These are phyloP conservation scores for Chrysochloris asiatica DNA, from an alignment of 2,113 vertebrate genomes.

Conservation along the genomic window DNA sequence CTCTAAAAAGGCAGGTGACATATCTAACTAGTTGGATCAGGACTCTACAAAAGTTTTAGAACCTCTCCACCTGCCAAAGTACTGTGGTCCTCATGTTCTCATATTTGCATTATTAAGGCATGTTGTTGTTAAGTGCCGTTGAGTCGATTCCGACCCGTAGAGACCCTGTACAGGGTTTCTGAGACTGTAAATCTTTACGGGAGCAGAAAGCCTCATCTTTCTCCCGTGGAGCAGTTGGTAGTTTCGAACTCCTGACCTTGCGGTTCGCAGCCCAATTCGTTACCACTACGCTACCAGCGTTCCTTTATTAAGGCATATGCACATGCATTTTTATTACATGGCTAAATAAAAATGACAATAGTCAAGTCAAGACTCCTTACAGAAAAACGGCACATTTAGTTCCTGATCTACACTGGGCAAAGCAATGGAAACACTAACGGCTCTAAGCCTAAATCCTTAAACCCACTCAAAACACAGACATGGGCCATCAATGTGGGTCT, in stretches of 20 bases:
- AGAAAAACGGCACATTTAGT: slow-evolving; percentile 51
- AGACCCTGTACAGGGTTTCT: too few relatives aligned
- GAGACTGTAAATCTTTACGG: too few relatives aligned
- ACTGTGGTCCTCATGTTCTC: slow-evolving; percentile 11
- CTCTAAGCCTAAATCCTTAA: slow-evolving; percentile 26
- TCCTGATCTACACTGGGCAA: slow-evolving; percentile 50
- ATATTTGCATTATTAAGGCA: slow-evolving; percentile 23
- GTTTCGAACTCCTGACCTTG: too few relatives aligned
- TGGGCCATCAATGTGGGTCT: neutral
- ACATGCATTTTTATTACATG: slow-evolving; percentile 68
- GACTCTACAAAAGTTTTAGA: slow-evolving; percentile 17
- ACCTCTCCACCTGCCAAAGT: slow-evolving; percentile 23
- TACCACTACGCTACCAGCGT: too few relatives aligned
- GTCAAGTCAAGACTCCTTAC: slow-evolving; percentile 37
- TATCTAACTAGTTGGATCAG: slow-evolving; percentile 53
- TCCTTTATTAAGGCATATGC: too few relatives aligned
- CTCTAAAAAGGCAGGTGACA: slow-evolving; percentile 46
- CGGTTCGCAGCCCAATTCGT: too few relatives aligned
- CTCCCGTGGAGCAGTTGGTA: too few relatives aligned
- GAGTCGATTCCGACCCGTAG: too few relatives aligned
- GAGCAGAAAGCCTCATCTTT: too few relatives aligned
- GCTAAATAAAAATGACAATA: slow-evolving; percentile 33
- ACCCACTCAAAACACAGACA: neutral
- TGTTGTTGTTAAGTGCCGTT: too few relatives aligned
- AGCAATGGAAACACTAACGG: neutral